These are phyloP conservation scores for Clostera curtula DNA, from an alignment of 2,888 invertebrate genomes.

Conservation along the genomic window DNA sequence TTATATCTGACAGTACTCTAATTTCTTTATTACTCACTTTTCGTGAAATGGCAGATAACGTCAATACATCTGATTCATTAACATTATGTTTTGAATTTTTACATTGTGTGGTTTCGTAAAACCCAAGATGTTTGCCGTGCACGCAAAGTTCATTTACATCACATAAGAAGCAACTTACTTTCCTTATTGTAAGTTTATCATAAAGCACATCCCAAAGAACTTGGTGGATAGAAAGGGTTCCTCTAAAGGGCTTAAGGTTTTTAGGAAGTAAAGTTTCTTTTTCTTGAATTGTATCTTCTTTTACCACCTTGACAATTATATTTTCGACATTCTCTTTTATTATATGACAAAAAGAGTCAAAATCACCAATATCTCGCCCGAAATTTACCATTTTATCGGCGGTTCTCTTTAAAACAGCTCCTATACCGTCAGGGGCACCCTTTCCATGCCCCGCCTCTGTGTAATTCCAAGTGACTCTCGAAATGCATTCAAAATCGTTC, in stretches of 20 bases:
- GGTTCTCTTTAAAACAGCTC: conserved; percentile 18
- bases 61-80: no score
- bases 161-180: no score
- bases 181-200: no score
- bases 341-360: neutral
- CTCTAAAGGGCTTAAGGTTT: conserved; percentile 10
- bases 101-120: no score
- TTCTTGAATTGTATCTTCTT: conserved; percentile 1
- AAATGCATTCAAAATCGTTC: conserved; percentile 1
- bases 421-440: conserved; percentile 33
- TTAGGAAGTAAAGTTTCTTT: conserved; percentile 9
- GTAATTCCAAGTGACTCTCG: conserved; percentile 10
- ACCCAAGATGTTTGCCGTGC: no score
- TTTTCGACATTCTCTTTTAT: conserved; percentile 2
- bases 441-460: conserved; percentile 31
- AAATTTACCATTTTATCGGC: conserved; percentile 3
- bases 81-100: no score
- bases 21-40: no score
- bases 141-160: no score
- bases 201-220: conserved; percentile 14
- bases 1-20: no score
- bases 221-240: conserved; percentile 13
- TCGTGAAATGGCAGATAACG: no score
- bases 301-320: conserved; percentile 4
- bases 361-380: conserved; percentile 6